These are phyloP conservation scores for Tiliacea aurago DNA, from an alignment of 2,888 invertebrate species.

Conservation along the genomic window DNA sequence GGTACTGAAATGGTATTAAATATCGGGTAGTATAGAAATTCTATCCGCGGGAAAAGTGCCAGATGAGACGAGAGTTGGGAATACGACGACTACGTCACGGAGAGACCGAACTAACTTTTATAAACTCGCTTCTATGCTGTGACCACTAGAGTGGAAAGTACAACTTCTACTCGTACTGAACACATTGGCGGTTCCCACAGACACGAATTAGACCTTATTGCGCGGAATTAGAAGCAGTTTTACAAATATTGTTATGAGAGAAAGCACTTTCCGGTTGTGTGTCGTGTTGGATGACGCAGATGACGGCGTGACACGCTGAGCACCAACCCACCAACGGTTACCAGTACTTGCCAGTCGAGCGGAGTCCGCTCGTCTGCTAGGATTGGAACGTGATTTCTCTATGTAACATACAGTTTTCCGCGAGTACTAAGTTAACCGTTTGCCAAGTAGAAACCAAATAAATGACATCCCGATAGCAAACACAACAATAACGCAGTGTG, in stretches of 20 bases:
- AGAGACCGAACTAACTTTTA: constrained; percentile 60
- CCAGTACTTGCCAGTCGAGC: constrained; percentile 82
- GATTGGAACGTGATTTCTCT: constrained; percentile 67
- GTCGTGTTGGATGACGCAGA: constrained; percentile 87
- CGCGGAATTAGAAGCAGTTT: constrained; percentile 75
- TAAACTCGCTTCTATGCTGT: constrained; percentile 73
- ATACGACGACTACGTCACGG: constrained; percentile 79
- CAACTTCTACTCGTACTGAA: constrained; percentile 54
- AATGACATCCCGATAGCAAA: constrained; percentile 71
- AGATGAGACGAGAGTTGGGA: constrained; percentile 81
- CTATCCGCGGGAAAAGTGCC: constrained; percentile 85
- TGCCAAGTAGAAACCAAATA: constrained; percentile 62
- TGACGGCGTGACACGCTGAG: constrained; percentile 77
- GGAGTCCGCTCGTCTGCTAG: constrained; percentile 79
- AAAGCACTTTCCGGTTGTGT: constrained; percentile 89
- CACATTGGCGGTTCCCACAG: constrained; percentile 31
- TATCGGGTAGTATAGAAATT: constrained; percentile 81
- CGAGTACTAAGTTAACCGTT: constrained; percentile 62
- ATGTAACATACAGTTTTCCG: constrained; percentile 73
- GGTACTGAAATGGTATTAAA: constrained; percentile 71
- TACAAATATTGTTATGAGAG: constrained; percentile 77
- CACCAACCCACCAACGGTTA: constrained; percentile 71
- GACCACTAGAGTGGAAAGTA: constrained; percentile 76
- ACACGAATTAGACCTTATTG: constrained; percentile 74
- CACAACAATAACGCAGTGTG: constrained; percentile 31